A percentile compares a stretch with the other conserved stretches of the same genome.
Conservation (phyloP, 53 echinoderm and acorn worm genomes). For the Crossaster papposus region DNA sequence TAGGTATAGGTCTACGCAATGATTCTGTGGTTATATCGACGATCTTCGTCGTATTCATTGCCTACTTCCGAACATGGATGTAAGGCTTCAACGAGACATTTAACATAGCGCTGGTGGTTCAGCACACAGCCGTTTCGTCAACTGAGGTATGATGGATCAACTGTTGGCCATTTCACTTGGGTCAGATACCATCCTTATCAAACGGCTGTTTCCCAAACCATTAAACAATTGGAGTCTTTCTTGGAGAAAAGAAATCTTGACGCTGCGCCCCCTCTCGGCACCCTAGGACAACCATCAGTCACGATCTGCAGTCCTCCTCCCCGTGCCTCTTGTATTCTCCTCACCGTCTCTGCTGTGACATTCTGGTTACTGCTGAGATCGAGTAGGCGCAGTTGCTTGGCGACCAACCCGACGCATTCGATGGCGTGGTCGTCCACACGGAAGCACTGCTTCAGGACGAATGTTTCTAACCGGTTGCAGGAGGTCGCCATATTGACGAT, state of each 20-base stretch:
- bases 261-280: constrained; percentile 39
- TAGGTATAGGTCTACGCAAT: no score
- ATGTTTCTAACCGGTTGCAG: constrained; percentile 44
- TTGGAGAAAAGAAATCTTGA: constrained; percentile 50
- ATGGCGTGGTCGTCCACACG: constrained; percentile 63
- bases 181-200: neutral
- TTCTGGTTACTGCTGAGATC: constrained; percentile 71
- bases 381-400: constrained; percentile 40
- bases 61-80: no score
- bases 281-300: constrained; percentile 61
- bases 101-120: no score
- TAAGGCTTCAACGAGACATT: no score
- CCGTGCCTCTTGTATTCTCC: constrained; percentile 22
- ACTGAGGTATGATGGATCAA: no score
- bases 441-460: constrained; percentile 58
- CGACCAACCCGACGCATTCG: constrained; percentile 55
- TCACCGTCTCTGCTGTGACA: constrained; percentile 51
- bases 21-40: no score
- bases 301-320: constrained; percentile 30
- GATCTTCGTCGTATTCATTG: no score
- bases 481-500: constrained; percentile 36
- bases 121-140: no score
- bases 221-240: constrained; percentile 14
- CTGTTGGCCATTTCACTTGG: no score
- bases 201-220: constrained; percentile 54